Base-by-base conservation (phyloP, 1,140 invertebrate genomes). In the Temnothorax curvispinosus region DNA sequence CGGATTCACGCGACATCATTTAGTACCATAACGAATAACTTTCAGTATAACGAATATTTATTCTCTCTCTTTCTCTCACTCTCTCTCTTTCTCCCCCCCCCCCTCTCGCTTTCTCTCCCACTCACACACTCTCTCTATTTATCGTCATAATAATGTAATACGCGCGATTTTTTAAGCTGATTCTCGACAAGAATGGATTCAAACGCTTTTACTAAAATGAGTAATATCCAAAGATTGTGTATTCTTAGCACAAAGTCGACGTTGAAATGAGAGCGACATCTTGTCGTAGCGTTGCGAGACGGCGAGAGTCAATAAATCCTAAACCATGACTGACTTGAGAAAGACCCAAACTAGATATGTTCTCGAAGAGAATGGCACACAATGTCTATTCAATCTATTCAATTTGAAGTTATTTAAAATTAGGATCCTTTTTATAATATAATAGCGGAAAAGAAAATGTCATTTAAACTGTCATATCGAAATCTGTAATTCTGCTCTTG, bases 1-100 rank as follows among this genome's bases (percentile, higher is more conserved):
- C 91, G 87, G 67, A 88, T 89, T 91, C 89, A 82, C 90, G 87
- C 89, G 89, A 89, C 84, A 88, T 56, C 32, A 71, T 86, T 84
- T 75, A 74, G 47, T 58, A 74, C 80, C 69, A 74, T 75, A 84
- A 75, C 41, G 69, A 74, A 7, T 6, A 74, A 84, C 67, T 74
- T 62, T 84, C 27, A 60, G n/a, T 21, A 27, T 27, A 27, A 85
- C 41, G 38, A 38, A 80, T n/a, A 86, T 78, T 64, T 60, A 50
- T 76, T 60, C 13, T 64, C 7, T 81, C 13, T 41, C 44, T 87
- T 41, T 69, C 32, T 74, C n/a, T 32, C 58, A 21, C 32, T 65
- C 13, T 52, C 7, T 54, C 9, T 85, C 15, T 64, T 47, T 76
- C 69, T 50, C 1, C 0, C 27, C 0, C 13, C 47, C 2, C 62